A percentile compares a stretch with the other conserved stretches of the same genome.
Conservation (phyloP, 1,140 invertebrate species). For the Adelges cooleyi region DNA sequence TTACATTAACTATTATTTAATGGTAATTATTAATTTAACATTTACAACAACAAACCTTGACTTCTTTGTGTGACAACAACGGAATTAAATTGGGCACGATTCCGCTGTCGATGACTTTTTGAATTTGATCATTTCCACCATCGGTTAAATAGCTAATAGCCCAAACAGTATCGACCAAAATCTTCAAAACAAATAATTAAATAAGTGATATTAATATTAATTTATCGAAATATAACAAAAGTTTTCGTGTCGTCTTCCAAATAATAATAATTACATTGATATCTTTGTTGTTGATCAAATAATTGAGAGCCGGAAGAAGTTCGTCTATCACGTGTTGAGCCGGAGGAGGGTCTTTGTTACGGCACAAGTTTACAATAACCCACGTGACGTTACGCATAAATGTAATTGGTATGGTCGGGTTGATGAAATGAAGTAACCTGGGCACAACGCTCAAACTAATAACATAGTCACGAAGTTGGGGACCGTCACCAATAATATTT, state of each 20-base stretch:
- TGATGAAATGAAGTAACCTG: conserved; percentile 81
- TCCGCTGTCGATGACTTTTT: conserved; percentile 94
- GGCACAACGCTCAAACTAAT: conserved; percentile 80
- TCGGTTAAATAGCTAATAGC: conserved; percentile 97
- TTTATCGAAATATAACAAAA: not conserved
- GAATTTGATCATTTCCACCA: conserved; percentile 96
- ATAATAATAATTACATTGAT: conserved; percentile 62
- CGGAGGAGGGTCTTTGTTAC: conserved; percentile 89
- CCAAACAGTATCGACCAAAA: conserved; percentile 98
- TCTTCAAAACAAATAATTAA: conserved; percentile 47
- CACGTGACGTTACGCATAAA: conserved; percentile 95
- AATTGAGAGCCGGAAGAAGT: conserved; percentile 85
- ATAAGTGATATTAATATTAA: not conserved
- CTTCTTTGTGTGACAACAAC: conserved; percentile 87
- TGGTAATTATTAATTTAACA: too few relatives aligned
- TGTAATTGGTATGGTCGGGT: conserved; percentile 80
- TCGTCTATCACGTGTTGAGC: conserved; percentile 75
- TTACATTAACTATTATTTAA: too few relatives aligned
- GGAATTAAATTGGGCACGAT: conserved; percentile 92
- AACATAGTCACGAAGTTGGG: conserved; percentile 78
- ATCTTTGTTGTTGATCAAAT: conserved; percentile 90
- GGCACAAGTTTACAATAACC: conserved; percentile 94
- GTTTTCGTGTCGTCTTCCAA: too few relatives aligned
- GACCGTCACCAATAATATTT: conserved; percentile 89
- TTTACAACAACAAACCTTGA: conserved; percentile 58